Conservation (phyloP, 2,888 invertebrate species). For the Drosophila tanythrix region DNA sequence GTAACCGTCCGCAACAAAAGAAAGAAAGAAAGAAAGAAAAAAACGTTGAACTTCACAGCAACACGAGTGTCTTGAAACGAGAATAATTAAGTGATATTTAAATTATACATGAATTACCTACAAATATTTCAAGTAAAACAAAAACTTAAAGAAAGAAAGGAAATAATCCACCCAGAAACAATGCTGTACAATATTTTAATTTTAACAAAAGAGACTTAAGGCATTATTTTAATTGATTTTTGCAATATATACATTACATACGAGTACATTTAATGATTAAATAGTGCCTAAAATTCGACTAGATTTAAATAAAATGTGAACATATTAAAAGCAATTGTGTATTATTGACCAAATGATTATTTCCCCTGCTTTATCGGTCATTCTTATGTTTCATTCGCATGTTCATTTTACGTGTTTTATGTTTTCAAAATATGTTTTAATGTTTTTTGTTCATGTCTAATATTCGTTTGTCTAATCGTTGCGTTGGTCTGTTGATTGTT, state of each 20-base stretch:
- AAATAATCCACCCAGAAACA: slow-evolving; percentile 30
- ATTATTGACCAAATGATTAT: slow-evolving; percentile 47
- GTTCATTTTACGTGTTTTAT: slow-evolving; percentile 35
- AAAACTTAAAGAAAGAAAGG: slow-evolving; percentile 24
- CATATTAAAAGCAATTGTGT: slow-evolving; percentile 65
- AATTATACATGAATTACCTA: slow-evolving; percentile 40
- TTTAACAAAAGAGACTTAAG: slow-evolving; percentile 69
- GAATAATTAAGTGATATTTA: slow-evolving; percentile 76
- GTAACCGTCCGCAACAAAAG: slow-evolving; percentile 66
- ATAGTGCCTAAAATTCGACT: slow-evolving; percentile 52
- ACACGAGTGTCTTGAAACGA: slow-evolving; percentile 64
- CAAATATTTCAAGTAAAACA: slow-evolving; percentile 34
- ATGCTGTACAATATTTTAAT: slow-evolving; percentile 70
- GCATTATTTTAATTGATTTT: slow-evolving; percentile 73
- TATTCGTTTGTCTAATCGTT: slow-evolving; percentile 39
- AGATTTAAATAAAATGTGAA: slow-evolving; percentile 64
- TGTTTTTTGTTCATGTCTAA: slow-evolving; percentile 41
- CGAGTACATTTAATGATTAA: slow-evolving; percentile 42
- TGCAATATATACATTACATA: slow-evolving; percentile 63
- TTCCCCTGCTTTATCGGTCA: slow-evolving; percentile 41
- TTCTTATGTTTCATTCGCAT: slow-evolving; percentile 50
- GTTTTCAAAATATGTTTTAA: slow-evolving; percentile 21
- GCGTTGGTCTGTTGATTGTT: slow-evolving; percentile 32
- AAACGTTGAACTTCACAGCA: slow-evolving; percentile 27
- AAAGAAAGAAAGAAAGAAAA: slow-evolving; percentile 19